Percentiles rank a stretch among this genome's conserved stretches.
phyloP scores from a whole-genome alignment of 2,797 vertebrate genomes.

The Lepilemur ruficaudatus region DNA sequence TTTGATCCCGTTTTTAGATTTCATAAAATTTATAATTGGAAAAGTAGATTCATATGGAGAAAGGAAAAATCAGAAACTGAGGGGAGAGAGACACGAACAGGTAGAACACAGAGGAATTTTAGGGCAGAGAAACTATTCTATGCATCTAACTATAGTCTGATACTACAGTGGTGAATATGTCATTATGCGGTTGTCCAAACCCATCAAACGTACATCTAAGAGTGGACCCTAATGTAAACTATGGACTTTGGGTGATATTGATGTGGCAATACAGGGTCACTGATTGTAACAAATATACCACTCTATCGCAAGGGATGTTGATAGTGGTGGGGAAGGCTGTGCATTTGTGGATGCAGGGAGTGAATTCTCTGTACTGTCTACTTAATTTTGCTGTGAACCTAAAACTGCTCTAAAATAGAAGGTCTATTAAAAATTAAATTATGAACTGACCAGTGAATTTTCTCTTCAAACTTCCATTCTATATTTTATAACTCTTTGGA shows the following conservation, averaged over 20 bases:
- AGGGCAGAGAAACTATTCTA: neutral
- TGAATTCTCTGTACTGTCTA: neutral
- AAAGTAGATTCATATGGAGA: neutral
- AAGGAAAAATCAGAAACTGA: neutral
- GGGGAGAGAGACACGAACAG: neutral
- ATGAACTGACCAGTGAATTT: neutral
- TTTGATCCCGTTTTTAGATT: neutral
- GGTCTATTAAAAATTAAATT: neutral
- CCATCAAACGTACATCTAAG: neutral
- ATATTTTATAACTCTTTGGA: neutral
- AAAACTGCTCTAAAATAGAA: neutral
- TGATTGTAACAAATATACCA: neutral
- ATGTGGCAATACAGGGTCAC: neutral
- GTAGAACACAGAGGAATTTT: neutral
- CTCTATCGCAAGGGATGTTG: neutral
- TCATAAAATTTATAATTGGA: neutral
- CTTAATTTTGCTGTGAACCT: neutral
- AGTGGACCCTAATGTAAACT: neutral
- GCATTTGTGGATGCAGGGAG: accelerated
- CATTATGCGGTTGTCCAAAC: neutral
- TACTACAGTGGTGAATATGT: neutral
- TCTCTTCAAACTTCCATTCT: neutral
- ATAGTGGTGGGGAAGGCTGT: neutral
- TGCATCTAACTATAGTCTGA: neutral
- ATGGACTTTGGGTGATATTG: neutral